Evolutionary conservation across 2,797 vertebrate species (phyloP).

Genomic region (Myotis findleyi): DNA sequence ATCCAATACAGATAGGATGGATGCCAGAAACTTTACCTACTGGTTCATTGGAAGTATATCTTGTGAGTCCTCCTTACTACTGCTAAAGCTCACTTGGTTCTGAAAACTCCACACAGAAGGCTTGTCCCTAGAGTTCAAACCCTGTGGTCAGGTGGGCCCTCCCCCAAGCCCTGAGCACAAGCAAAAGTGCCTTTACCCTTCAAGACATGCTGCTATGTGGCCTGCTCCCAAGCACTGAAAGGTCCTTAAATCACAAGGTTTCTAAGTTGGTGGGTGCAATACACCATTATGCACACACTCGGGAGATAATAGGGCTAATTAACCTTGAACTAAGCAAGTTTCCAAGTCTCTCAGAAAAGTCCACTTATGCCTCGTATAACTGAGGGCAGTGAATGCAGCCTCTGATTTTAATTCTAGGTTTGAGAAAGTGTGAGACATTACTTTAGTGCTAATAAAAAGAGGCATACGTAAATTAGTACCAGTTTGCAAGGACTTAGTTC

Average conservation of each 20-base stretch:
- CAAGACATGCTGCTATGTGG: background rate
- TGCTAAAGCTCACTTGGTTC: background rate
- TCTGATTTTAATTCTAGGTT: slow-evolving; percentile 61
- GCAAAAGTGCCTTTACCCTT: background rate
- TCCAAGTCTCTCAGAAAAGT: slow-evolving; percentile 57
- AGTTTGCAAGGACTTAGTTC: slow-evolving; percentile 6
- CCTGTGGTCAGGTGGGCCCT: background rate
- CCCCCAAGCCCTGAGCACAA: background rate
- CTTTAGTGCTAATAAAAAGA: slow-evolving; percentile 4
- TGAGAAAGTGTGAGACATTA: slow-evolving; percentile 65
- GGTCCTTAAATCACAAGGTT: slow-evolving; percentile 23
- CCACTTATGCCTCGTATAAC: slow-evolving; percentile 49
- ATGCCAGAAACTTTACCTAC: background rate
- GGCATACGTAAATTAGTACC: slow-evolving; percentile 27
- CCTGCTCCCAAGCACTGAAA: background rate
- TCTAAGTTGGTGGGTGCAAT: background rate
- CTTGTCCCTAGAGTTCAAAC: background rate
- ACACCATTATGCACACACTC: background rate
- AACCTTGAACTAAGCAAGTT: slow-evolving; percentile 55
- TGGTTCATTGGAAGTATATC: background rate
- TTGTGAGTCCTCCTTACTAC: background rate
- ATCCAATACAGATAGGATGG: background rate
- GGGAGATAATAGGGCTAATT: slow-evolving; percentile 51
- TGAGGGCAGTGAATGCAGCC: background rate
- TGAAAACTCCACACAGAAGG: background rate